phyloP scores from a whole-genome alignment of 2,797 vertebrate species.

The Hypotaenidia philippensis region DNA sequence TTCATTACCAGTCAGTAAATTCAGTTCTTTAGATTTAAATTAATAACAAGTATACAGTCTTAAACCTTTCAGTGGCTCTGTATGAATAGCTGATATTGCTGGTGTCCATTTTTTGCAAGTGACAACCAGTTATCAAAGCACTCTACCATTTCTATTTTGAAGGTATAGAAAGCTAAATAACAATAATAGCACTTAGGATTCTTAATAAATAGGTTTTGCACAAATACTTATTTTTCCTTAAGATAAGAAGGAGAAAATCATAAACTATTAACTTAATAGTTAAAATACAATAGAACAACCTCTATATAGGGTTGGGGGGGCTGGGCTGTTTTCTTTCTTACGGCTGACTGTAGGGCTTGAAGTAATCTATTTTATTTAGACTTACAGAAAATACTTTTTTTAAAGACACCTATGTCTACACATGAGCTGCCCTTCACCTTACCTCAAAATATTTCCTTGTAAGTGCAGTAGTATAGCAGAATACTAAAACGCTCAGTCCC shows the following conservation, averaged over 20 bases:
- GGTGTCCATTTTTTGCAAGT: not conserved
- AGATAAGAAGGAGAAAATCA: not conserved
- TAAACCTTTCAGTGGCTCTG: not conserved
- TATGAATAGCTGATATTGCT: conserved; percentile 40
- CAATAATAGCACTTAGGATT: not conserved
- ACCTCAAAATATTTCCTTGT: not conserved
- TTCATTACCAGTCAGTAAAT: not conserved
- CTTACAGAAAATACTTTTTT: not conserved
- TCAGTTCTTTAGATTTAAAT: conserved; percentile 8
- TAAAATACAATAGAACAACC: not conserved
- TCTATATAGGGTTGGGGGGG: not conserved
- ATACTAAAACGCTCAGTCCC: not conserved
- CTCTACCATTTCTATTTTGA: conserved; percentile 10
- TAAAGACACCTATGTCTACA: not conserved
- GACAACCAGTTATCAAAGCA: conserved; percentile 48
- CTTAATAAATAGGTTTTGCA: not conserved
- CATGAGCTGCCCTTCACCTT: not conserved
- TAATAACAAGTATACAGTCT: conserved; percentile 1
- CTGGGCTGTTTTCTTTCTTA: not conserved
- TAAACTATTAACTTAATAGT: not conserved
- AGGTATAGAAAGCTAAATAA: not conserved
- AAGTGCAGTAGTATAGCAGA: not conserved
- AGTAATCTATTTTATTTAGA: not conserved
- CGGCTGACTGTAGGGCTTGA: not conserved
- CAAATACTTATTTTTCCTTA: conserved; percentile 5